Evolutionary conservation across 2,113 vertebrate species (phyloP).

Genomic region (Chionodraco myersi): DNA sequence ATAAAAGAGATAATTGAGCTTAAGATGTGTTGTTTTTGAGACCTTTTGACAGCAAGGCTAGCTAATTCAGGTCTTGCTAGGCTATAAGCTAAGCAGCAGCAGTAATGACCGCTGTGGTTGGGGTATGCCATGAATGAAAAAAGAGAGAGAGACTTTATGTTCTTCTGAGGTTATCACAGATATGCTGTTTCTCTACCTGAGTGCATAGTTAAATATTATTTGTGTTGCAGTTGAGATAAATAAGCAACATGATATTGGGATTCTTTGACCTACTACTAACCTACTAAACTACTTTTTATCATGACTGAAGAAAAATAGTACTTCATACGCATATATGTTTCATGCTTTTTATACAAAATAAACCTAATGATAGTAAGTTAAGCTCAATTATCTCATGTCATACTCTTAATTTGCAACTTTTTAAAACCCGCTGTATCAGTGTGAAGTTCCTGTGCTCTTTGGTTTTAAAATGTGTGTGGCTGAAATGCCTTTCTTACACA

Average conservation of each 20-base stretch:
- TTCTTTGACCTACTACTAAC: not conserved
- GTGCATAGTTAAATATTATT: not conserved
- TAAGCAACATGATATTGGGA: no score
- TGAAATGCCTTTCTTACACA: slow-evolving; percentile 69
- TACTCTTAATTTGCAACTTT: slow-evolving; percentile 21
- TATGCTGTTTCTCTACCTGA: not conserved
- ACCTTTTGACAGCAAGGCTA: not conserved
- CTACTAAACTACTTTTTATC: not conserved
- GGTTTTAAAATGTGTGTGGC: slow-evolving; percentile 56
- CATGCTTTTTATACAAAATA: not conserved
- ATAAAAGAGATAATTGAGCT: not conserved
- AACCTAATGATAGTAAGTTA: not conserved
- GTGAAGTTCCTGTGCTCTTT: slow-evolving; percentile 44
- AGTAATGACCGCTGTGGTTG: no score
- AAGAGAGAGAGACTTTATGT: not conserved
- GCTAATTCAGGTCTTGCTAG: not conserved
- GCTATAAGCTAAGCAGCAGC: not conserved
- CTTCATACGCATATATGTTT: not conserved
- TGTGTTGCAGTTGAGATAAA: slow-evolving; percentile 7
- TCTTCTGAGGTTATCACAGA: slow-evolving; percentile 14
- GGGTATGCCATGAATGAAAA: no score
- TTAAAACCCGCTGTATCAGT: slow-evolving; percentile 22
- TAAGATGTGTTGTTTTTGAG: not conserved
- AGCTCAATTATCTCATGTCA: slow-evolving; percentile 32
- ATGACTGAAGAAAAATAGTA: not conserved